These are phyloP conservation scores for Mustela lutreola DNA, from an alignment of 2,113 vertebrate species.

Conservation along the genomic window DNA sequence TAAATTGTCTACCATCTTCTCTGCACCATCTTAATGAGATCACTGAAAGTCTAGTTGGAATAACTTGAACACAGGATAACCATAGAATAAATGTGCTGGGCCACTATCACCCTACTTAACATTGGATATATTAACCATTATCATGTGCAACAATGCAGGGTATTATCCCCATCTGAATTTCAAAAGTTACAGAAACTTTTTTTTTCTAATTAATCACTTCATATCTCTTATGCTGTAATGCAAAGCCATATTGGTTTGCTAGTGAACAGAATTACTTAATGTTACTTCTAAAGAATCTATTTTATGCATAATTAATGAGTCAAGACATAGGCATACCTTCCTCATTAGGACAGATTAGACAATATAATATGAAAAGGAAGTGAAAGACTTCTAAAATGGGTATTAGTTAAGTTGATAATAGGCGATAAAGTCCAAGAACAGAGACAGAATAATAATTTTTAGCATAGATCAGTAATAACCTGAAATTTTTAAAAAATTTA, in stretches of 20 bases:
- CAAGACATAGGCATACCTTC: not conserved
- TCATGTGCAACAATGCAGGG: not conserved
- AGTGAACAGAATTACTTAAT: not conserved
- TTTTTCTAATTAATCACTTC: not conserved
- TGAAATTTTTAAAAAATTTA: constrained; percentile 79
- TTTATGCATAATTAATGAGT: constrained; percentile 2
- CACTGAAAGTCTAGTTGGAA: not conserved
- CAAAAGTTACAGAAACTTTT: not conserved
- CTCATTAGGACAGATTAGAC: not conserved
- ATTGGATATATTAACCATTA: not conserved
- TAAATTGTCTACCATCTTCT: not conserved
- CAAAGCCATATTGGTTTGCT: not conserved
- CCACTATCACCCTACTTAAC: not conserved
- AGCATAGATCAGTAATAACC: constrained; percentile 66
- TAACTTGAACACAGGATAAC: not conserved
- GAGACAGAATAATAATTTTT: constrained; percentile 73
- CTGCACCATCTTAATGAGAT: not conserved
- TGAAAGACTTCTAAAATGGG: not conserved
- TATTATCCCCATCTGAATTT: not conserved
- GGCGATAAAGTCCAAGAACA: constrained; percentile 60
- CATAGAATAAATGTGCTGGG: not conserved
- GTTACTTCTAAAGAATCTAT: not conserved
- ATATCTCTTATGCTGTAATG: not conserved
- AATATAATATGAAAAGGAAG: not conserved
- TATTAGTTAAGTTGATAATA: constrained; percentile 51